These are phyloP conservation scores for Pseudoips prasinana DNA, from an alignment of 2,888 invertebrate genomes.

Conservation along the genomic window DNA sequence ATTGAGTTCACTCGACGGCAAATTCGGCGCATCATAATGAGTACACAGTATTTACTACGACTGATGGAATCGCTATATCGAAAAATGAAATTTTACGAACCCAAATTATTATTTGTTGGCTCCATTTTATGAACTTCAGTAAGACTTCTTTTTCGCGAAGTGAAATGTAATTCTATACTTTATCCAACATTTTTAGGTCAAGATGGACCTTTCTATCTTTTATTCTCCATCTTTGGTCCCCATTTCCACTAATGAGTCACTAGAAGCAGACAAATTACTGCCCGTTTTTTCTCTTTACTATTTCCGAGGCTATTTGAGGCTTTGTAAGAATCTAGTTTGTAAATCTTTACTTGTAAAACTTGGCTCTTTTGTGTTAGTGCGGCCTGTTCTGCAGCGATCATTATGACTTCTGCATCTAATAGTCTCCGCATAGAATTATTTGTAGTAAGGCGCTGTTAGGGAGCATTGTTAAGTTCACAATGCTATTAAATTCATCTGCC, in stretches of 20 bases:
- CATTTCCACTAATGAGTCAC: slow-evolving; percentile 27
- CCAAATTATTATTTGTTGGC: slow-evolving; percentile 1
- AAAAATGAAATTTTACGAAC: background rate
- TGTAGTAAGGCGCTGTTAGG: slow-evolving; percentile 16
- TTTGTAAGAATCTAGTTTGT: slow-evolving; percentile 17
- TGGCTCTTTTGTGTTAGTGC: slow-evolving; percentile 8
- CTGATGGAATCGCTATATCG: background rate
- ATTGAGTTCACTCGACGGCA: slow-evolving; percentile 30
- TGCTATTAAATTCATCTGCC: slow-evolving; percentile 46
- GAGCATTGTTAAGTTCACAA: slow-evolving; percentile 39
- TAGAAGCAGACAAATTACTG: slow-evolving; percentile 27
- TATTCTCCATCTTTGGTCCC: slow-evolving; percentile 11
- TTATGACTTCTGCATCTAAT: slow-evolving; percentile 19
- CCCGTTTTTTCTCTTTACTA: slow-evolving; percentile 21
- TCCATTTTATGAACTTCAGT: slow-evolving; percentile 7
- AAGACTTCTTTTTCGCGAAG: background rate
- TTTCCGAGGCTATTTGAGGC: slow-evolving; percentile 16
- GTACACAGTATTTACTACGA: slow-evolving; percentile 29
- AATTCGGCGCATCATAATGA: slow-evolving; percentile 32
- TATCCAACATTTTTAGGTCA: slow-evolving; percentile 19
- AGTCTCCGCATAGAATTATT: slow-evolving; percentile 18
- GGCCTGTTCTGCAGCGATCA: slow-evolving; percentile 9
- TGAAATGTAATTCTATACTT: slow-evolving; percentile 5
- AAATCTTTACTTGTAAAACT: slow-evolving; percentile 20
- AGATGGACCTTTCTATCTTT: slow-evolving; percentile 14